Evolutionary conservation across 2,888 invertebrate genomes (phyloP).

Genomic region (Volucella inanis): DNA sequence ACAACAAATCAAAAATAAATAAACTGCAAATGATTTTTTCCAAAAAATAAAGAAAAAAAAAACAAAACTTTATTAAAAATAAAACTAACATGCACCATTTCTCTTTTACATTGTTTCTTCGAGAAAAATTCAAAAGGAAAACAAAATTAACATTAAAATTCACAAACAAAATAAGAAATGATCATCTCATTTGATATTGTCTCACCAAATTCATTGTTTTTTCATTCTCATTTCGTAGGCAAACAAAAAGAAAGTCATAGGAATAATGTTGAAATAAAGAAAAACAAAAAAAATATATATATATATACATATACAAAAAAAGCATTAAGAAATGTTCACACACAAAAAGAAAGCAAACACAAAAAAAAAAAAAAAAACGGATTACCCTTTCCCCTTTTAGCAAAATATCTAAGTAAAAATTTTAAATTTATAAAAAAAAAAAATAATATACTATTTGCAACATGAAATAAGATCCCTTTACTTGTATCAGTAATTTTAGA

Average conservation of each 20-base stretch:
- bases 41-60: conserved; percentile 27
- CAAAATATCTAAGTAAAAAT: conserved; percentile 75
- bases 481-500: conserved; percentile 63
- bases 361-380: conserved; percentile 67
- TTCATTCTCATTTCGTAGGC: conserved; percentile 68
- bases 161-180: conserved; percentile 22
- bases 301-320: conserved; percentile 48
- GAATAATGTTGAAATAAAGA: conserved; percentile 43
- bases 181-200: conserved; percentile 42
- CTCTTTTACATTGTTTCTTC: conserved; percentile 60
- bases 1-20: conserved; percentile 68
- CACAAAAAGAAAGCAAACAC: conserved; percentile 68
- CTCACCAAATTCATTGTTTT: conserved; percentile 56
- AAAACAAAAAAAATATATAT: conserved; percentile 38
- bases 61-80: conserved; percentile 39
- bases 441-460: conserved; percentile 61
- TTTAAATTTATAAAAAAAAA: conserved; percentile 53
- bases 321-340: conserved; percentile 63
- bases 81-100: conserved; percentile 71
- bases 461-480: conserved; percentile 37
- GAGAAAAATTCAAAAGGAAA: conserved; percentile 23
- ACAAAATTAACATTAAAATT: conserved; percentile 35
- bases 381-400: conserved; percentile 76
- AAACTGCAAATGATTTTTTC: conserved; percentile 57
- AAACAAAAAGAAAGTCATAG: conserved; percentile 47